Evolutionary conservation across 2,797 vertebrate species (phyloP).

Genomic region (Euthynnus affinis): DNA sequence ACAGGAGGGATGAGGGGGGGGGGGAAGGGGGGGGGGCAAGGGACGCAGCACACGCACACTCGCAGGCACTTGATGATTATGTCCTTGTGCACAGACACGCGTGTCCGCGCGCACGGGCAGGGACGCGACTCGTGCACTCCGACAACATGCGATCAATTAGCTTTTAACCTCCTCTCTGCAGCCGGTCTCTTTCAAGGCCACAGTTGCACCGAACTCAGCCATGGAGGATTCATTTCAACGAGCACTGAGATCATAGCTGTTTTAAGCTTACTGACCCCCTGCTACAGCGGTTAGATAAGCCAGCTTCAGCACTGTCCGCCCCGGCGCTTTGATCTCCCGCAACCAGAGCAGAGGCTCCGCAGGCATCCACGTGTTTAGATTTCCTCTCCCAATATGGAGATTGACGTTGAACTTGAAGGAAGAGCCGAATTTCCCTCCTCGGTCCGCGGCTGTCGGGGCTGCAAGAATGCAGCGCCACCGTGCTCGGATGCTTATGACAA

Average conservation of each 20-base stretch:
- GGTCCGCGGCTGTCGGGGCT: not conserved
- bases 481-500: conserved; percentile 55
- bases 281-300: conserved; percentile 52
- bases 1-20: conserved; percentile 73
- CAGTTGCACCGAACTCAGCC: conserved; percentile 4
- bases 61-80: conserved; percentile 29
- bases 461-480: conserved; percentile 48
- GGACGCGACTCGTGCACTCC: conserved; percentile 38
- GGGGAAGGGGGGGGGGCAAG: no score
- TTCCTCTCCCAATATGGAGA: conserved; percentile 55
- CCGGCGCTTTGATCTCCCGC: conserved; percentile 52
- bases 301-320: conserved; percentile 25
- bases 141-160: conserved; percentile 74
- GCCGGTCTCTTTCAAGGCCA: conserved; percentile 54
- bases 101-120: not conserved
- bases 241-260: conserved; percentile 59
- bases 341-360: conserved; percentile 26
- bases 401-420: conserved; percentile 47
- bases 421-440: conserved; percentile 40
- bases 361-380: conserved; percentile 35
- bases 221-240: conserved; percentile 48
- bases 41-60: conserved; percentile 20
- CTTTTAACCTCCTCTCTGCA: conserved; percentile 70
- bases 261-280: conserved; percentile 49
- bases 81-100: conserved; percentile 51